Evolutionary conservation across 2,113 vertebrate genomes (phyloP).

Genomic region (Grus americana): DNA sequence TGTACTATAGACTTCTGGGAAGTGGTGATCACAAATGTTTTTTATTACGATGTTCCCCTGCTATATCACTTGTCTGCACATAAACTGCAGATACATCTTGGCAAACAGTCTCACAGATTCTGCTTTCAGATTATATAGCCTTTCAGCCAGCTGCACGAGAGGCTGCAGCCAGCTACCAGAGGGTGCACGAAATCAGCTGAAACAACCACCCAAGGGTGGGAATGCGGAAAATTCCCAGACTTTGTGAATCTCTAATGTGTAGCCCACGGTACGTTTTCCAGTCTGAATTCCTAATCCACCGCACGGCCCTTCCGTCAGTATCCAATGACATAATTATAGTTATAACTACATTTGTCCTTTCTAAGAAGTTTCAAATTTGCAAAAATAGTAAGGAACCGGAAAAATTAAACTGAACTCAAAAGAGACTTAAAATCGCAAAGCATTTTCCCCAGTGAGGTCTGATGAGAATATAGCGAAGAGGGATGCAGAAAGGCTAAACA

Average conservation of each 20-base stretch:
- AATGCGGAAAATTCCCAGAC: neutral
- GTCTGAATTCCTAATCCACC: neutral
- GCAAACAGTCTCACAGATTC: neutral
- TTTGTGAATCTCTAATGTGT: rapidly evolving
- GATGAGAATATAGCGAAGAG: neutral
- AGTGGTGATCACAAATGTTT: neutral
- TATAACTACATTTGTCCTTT: neutral
- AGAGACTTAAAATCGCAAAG: neutral
- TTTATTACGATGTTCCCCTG: neutral
- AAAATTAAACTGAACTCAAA: neutral
- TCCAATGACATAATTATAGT: neutral
- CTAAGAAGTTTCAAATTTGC: neutral
- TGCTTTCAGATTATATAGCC: neutral
- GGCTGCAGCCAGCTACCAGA: neutral
- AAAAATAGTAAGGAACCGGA: neutral
- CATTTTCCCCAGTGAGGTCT: neutral
- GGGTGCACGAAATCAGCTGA: slow-evolving; percentile 9
- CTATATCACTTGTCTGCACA: neutral
- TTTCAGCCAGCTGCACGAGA: neutral
- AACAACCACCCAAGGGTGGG: neutral
- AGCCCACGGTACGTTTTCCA: neutral
- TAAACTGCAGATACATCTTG: neutral
- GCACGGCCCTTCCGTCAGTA: neutral
- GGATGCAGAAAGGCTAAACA: neutral
- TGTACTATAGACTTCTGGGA: neutral